Base-by-base conservation (phyloP, 2,797 vertebrate species). In the Chaunax sp. region DNA sequence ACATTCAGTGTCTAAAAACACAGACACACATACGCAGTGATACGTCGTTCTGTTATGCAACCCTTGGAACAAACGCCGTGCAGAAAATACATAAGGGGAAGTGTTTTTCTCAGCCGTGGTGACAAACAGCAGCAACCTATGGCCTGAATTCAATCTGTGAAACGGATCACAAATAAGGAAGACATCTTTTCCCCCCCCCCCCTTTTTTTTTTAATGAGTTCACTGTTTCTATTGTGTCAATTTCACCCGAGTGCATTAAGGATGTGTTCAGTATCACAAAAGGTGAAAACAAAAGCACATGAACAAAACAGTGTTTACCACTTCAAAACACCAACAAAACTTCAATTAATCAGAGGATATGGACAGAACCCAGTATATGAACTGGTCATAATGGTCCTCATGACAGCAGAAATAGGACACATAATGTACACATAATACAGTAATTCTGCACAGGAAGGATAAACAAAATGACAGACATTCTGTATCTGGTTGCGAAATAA, bases 91-190 rank as follows among this genome's bases (percentile, higher is more conserved):
- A 58, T 19, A 16, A 49, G 43, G 19, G 22, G 59, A 25, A 37
- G 49, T 20, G 35, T 41, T 74, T 59, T 43, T 58, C 22, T 59
- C 46, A 19, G 56, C 15, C 45, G 25, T 5, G 20, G 41, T 1
- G 62, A 69, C 52, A 64, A 80, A 71, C 0, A 19, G 43, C 59
- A 40, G 55, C 66, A 30, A 30, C 5, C 60, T 30, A 18, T 72
- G 75, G 66, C 55, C 54, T 25, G 23, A 49, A 49, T 46, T 68
- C 44, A 64, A 49, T 41, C 57, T 30, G 64, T 18, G 45, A 67
- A 68, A 54, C 13, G 19, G 45, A 18, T 64, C 38, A n/a, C 30
- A 25, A 5, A 15, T 4, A 19, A 5, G 67, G 52, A 38, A n/a
- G 5, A 1, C 23, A 49, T 22, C 19, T 2, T 26, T 43, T 9